Evolutionary conservation across 2,113 vertebrate genomes (phyloP), one percentile per base, ranked within the genome.

Genomic region (Electrona antarctica): DNA sequence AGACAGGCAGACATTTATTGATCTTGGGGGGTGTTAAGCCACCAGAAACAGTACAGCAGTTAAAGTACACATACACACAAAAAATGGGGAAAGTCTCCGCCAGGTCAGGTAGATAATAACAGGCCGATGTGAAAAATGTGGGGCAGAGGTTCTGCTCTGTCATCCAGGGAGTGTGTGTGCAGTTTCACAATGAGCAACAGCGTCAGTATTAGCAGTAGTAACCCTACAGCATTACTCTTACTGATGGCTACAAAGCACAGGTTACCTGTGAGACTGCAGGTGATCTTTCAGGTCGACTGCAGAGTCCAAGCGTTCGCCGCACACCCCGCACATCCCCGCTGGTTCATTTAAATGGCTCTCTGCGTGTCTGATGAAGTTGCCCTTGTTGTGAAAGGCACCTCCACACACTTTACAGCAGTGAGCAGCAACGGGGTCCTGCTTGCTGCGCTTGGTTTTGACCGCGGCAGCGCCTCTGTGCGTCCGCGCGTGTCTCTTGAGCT

Each of bases 181-280:
- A 21, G 21, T 21, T 21, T 21, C 21, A 21, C 21, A 21, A 21
- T 21, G 21, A 21, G 1, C 21, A 21, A 21, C 21, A 21, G 21
- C 21, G 21, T 21, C 21, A 21, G 21, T 21, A 21, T 21, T 21
- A 21, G 21, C 21, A 21, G 21, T 21, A 21, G 21, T 21, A 21
- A 41, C 33, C 33, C 33, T 41, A 41, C 33, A 41, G 33, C 33
- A 6, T 41, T 41, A 2, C 21, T 21, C 21, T 21, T 21, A 41
- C 33, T 41, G 33, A 41, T 6, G 33, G 5, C 33, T 41, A 41
- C 3, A 6, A 41, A 41, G 33, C 33, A 41, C 33, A 74, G 8
- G 64, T 77, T 87, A 80, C 33, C 84, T 12, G 76, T 89, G 87
- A 49, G 56, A 71, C 69, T 86, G 85, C 29, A 89, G 73, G 80